These are phyloP conservation scores for Argya squamiceps DNA, from an alignment of 2,797 vertebrate species.

Conservation along the genomic window DNA sequence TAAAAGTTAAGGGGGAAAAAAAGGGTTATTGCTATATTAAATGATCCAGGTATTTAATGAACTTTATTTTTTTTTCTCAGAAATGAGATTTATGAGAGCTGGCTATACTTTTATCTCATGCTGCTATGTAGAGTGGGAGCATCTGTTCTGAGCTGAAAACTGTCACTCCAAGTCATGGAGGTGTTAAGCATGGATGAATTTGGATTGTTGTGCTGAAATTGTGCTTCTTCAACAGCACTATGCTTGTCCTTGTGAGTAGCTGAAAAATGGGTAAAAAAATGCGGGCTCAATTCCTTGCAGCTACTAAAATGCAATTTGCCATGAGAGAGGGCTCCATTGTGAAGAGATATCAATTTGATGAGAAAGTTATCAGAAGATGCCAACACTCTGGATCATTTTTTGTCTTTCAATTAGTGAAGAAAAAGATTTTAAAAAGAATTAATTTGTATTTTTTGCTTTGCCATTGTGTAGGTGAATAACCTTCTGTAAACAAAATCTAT, in stretches of 20 bases:
- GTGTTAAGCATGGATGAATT: neutral
- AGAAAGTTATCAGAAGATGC: neutral
- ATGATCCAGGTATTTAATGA: neutral
- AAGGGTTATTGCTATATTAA: neutral
- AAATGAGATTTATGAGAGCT: neutral
- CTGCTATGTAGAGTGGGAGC: neutral
- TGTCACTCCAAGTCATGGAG: neutral
- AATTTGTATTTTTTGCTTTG: neutral
- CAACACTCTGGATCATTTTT: neutral
- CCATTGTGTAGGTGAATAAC: neutral
- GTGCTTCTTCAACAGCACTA: neutral
- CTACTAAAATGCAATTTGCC: neutral
- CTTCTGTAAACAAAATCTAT: neutral
- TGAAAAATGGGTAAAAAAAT: neutral
- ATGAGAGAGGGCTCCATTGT: neutral
- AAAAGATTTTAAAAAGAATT: neutral
- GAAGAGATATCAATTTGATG: neutral
- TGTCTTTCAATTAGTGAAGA: neutral
- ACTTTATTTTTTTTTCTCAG: neutral
- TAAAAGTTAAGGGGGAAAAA: neutral
- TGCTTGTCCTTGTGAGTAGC: neutral
- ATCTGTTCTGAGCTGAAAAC: neutral
- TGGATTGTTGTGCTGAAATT: neutral
- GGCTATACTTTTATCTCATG: neutral
- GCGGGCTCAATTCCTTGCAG: neutral